Base-by-base conservation (phyloP, 1,140 invertebrate genomes). In the Aphelinus certus region DNA sequence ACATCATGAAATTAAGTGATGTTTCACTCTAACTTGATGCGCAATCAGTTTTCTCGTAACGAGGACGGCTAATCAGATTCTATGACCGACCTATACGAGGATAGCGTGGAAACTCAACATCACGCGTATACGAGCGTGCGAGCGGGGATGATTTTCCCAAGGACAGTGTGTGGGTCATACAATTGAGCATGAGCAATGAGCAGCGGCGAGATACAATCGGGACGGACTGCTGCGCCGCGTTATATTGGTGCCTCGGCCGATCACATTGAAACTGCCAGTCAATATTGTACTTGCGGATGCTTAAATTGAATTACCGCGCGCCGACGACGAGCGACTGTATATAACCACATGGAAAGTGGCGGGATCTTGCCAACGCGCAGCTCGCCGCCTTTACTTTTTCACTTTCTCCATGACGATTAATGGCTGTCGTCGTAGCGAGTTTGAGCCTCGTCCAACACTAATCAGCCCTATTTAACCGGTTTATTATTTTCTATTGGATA, bases 271-370 rank as follows among this genome's bases (percentile, higher is more conserved):
- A 66, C 65, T 62, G 63, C 49, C 76, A 75, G 78, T 83, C 83
- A 83, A 84, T 80, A 84, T 84, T 81, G 56, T 71, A 56, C 43
- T 56, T 47, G 56, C 55, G 47, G 79, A 77, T 82, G 79, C 64
- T 74, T 79, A 81, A 83, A 86, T 85, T 83, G 77, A 84, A 87
- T 87, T 84, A 84, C 82, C 81, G 82, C 79, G 77, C 82, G 79
- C 78, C 77, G 79, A 45, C 7, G 10, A 5, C 45, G 4, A 7
- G 4, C 3, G 9, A 45, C 1, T 26, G 26, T 26, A 2, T 46
- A 47, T 48, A 10, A 46, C 47, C 61, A 45, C 61, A n/a, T 49
- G 61, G 49, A 64, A 56, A 64, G 51, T 48, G 51, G 57, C 61
- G 68, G 68, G n/a, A 5, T 51, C 7, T 81, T 83, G 81, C 82